These are phyloP conservation scores for Drosophila eugracilis DNA, from an alignment of 1,140 invertebrate species.

Conservation along the genomic window DNA sequence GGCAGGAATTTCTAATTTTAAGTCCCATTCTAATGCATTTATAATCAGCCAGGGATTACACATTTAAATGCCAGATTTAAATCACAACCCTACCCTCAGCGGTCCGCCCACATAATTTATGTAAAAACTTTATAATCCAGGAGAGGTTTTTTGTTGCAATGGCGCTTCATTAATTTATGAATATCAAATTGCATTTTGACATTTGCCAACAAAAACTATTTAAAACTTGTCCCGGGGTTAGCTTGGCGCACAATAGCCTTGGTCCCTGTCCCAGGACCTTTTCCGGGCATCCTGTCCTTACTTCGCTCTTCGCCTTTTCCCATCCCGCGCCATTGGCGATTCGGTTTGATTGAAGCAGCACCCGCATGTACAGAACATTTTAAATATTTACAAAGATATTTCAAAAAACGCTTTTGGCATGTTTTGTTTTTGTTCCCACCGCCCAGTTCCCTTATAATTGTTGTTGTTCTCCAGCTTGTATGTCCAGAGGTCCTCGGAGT, in stretches of 20 bases:
- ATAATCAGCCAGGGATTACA: conserved; percentile 63
- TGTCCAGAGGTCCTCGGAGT: conserved; percentile 49
- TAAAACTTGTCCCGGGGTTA: conserved; percentile 59
- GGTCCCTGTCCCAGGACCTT: conserved; percentile 22
- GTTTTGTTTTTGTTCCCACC: conserved; percentile 55
- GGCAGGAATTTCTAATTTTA: conserved; percentile 32
- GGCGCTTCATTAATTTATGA: conserved; percentile 80
- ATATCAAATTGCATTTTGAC: conserved; percentile 79
- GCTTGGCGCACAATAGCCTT: conserved; percentile 25
- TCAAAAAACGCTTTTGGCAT: conserved; percentile 81
- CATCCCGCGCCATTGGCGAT: conserved; percentile 46
- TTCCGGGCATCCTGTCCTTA: conserved; percentile 21
- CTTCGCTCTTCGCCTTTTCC: no score
- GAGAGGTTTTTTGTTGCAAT: conserved; percentile 59
- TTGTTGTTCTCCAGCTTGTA: conserved; percentile 22
- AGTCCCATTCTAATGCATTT: conserved; percentile 46
- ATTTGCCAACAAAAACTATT: conserved; percentile 79
- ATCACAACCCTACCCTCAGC: conserved; percentile 21
- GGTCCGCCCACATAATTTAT: conserved; percentile 61
- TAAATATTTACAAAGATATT: conserved; percentile 84
- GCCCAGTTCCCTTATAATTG: conserved; percentile 40
- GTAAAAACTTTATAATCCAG: conserved; percentile 63
- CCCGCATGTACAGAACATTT: conserved; percentile 80
- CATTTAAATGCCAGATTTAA: conserved; percentile 55
- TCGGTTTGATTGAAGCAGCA: conserved; percentile 81